Conservation (phyloP, 2,113 vertebrate genomes). For the Glaucomys volans region DNA sequence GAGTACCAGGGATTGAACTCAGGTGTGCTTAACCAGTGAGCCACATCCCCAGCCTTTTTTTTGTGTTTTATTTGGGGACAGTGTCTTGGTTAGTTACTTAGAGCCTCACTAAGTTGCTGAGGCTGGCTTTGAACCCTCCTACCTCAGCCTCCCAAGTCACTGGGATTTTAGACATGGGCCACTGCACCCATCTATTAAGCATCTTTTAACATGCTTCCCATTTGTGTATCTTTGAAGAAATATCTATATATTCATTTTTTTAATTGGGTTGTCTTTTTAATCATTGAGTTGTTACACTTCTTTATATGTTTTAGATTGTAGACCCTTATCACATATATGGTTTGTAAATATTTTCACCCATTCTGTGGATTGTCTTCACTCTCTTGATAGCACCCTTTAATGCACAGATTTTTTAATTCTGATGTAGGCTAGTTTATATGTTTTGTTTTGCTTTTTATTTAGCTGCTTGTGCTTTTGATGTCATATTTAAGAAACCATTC, state of each 20-base stretch:
- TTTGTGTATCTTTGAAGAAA: background rate
- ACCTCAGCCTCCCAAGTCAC: background rate
- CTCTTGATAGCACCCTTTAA: too few relatives aligned
- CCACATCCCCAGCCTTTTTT: background rate
- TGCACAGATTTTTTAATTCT: too few relatives aligned
- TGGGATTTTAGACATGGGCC: background rate
- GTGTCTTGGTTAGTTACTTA: background rate
- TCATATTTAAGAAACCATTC: background rate
- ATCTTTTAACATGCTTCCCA: too few relatives aligned
- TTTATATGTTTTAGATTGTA: background rate
- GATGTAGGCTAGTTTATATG: too few relatives aligned
- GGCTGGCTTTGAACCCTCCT: background rate
- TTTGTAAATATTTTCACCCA: too few relatives aligned
- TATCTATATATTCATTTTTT: background rate
- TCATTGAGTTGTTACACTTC: too few relatives aligned
- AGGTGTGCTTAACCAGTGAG: too few relatives aligned
- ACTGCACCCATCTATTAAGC: too few relatives aligned
- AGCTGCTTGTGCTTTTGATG: background rate
- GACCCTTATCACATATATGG: background rate
- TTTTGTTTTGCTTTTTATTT: too few relatives aligned
- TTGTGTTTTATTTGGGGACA: background rate
- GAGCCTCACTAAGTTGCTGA: background rate
- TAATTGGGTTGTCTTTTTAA: too few relatives aligned
- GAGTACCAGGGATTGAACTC: too few relatives aligned
- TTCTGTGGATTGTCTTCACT: too few relatives aligned